These are phyloP conservation scores for Palythoa grandiflora DNA, from an alignment of 92 coral and sea anemone species.

Conservation along the genomic window DNA sequence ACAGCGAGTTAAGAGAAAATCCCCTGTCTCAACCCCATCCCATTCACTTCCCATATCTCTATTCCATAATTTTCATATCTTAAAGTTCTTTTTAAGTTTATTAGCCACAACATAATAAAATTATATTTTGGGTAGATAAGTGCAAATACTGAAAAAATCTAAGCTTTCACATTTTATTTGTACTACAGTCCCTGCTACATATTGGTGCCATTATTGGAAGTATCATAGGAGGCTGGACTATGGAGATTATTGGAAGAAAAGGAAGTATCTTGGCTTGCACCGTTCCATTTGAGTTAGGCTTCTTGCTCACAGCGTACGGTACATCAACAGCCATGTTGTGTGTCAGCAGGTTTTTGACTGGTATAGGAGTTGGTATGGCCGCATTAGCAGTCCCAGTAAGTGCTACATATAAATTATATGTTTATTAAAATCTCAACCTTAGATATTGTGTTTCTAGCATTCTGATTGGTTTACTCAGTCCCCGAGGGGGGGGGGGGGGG, in stretches of 20 bases:
- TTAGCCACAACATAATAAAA: too few relatives aligned
- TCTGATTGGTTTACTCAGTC: neutral
- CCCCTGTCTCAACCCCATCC: too few relatives aligned
- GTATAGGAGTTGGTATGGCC: slow-evolving; percentile 79
- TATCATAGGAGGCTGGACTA: slow-evolving; percentile 64
- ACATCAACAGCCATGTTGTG: slow-evolving; percentile 60
- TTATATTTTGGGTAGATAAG: too few relatives aligned
- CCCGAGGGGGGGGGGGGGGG: too few relatives aligned
- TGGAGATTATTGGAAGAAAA: slow-evolving; percentile 81
- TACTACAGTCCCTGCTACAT: slow-evolving; percentile 73
- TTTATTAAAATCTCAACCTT: neutral
- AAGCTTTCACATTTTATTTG: neutral
- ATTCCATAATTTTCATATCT: too few relatives aligned
- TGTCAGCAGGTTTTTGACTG: slow-evolving; percentile 80
- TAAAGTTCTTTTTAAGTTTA: too few relatives aligned
- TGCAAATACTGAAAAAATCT: too few relatives aligned
- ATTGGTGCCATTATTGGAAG: slow-evolving; percentile 86
- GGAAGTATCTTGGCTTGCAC: slow-evolving; percentile 65
- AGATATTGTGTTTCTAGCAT: neutral
- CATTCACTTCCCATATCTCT: too few relatives aligned
- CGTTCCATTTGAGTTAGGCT: slow-evolving; percentile 85
- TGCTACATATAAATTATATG: neutral
- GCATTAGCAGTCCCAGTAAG: slow-evolving; percentile 89
- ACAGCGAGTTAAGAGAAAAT: too few relatives aligned
- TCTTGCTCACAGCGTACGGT: slow-evolving; percentile 77